Percentiles rank a stretch among this genome's conserved stretches.
These are phyloP conservation scores for Notoglanidium macrostoma DNA, from an alignment of 2,797 vertebrate genomes.

Conservation along the genomic window DNA sequence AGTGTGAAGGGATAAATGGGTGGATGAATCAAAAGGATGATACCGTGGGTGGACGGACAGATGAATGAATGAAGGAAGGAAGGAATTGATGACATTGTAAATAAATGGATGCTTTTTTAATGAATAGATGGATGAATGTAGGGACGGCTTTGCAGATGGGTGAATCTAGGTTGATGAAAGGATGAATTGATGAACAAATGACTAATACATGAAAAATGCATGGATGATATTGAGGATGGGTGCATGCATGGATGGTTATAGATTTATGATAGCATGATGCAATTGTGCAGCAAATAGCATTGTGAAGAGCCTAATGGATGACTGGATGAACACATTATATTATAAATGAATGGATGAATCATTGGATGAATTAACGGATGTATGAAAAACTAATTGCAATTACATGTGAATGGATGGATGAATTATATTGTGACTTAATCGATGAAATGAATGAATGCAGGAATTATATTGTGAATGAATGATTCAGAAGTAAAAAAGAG, in stretches of 20 bases:
- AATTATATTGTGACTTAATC: background rate
- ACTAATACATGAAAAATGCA: too few species aligned
- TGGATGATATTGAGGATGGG: background rate
- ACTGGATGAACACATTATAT: too few species aligned
- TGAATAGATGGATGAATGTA: background rate
- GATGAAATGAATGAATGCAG: background rate
- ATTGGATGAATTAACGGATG: too few species aligned
- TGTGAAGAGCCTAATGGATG: background rate
- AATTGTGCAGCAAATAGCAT: too few species aligned
- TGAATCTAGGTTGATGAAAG: background rate
- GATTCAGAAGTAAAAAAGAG: background rate
- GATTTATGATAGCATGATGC: background rate
- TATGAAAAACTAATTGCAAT: too few species aligned
- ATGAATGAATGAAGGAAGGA: background rate
- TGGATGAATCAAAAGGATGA: background rate
- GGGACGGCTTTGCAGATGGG: too few species aligned
- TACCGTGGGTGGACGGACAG: too few species aligned
- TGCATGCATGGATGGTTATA: background rate
- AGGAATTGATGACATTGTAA: background rate
- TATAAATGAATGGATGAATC: background rate
- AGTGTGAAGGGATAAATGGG: background rate
- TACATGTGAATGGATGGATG: background rate
- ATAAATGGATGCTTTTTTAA: background rate
- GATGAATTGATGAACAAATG: background rate
- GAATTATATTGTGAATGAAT: background rate